phyloP scores from a whole-genome alignment of 2,113 vertebrate genomes.

The Tupaia tana region DNA sequence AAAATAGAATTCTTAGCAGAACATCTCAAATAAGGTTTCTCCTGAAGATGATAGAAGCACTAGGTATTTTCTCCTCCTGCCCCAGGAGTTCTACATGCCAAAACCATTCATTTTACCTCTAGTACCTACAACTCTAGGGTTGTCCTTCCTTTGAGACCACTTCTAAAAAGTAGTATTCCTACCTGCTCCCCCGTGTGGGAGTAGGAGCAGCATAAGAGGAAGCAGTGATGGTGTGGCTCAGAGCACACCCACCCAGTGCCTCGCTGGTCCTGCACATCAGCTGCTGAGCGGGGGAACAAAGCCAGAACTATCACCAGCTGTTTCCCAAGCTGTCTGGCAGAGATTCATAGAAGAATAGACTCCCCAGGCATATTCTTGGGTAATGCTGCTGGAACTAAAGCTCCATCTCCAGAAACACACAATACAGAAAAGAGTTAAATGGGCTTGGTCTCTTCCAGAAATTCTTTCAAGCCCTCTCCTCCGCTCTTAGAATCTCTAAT shows the following conservation, averaged over 20 bases:
- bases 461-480: neutral
- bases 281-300: conserved; percentile 62
- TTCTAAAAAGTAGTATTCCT: conserved; percentile 33
- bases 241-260: conserved; percentile 66
- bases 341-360: conserved; percentile 46
- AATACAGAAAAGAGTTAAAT: conserved; percentile 8
- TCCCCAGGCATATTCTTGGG: conserved; percentile 64
- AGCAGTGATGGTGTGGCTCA: conserved; percentile 27
- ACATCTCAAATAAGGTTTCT: neutral
- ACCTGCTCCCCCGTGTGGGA: neutral
- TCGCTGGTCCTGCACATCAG: conserved; percentile 71
- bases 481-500: neutral
- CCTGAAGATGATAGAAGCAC: neutral
- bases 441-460: neutral
- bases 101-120: neutral
- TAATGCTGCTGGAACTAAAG: conserved; percentile 50
- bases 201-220: conserved; percentile 48
- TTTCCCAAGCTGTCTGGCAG: conserved; percentile 77
- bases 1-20: neutral
- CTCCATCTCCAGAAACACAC: conserved; percentile 48
- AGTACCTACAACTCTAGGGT: neutral
- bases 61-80: neutral
- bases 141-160: neutral
- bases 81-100: neutral
- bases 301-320: conserved; percentile 75